phyloP scores from a whole-genome alignment of 2,888 invertebrate species.

The Thecocarcelia acutangulata region DNA sequence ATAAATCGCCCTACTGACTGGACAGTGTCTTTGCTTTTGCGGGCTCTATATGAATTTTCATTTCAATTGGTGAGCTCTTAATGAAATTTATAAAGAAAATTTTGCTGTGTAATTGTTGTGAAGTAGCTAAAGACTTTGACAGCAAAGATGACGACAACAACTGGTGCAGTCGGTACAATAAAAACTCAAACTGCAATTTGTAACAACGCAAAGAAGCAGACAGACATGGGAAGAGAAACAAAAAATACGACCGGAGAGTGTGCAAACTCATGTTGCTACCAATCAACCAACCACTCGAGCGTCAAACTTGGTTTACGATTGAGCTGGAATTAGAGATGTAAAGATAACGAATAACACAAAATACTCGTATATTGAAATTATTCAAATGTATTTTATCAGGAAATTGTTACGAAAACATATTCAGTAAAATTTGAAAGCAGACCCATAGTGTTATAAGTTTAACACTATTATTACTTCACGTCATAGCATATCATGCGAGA shows the following conservation, averaged over 20 bases:
- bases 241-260: conserved; percentile 48
- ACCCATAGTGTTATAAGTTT: too few species aligned
- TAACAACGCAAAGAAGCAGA: conserved; percentile 22
- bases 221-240: neutral
- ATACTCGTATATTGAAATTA: neutral
- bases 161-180: conserved; percentile 30
- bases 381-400: neutral
- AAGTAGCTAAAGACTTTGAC: conserved; percentile 56
- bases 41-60: conserved; percentile 6
- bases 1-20: conserved; percentile 67
- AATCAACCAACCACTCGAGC: conserved; percentile 62
- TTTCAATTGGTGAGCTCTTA: conserved; percentile 32
- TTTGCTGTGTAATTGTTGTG: conserved; percentile 66
- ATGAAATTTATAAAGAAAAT: conserved; percentile 37
- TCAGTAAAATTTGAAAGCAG: too few species aligned
- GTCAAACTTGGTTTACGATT: conserved; percentile 25
- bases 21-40: conserved; percentile 56
- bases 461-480: too few species aligned
- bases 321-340: conserved; percentile 38
- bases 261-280: conserved; percentile 69
- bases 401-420: too few species aligned
- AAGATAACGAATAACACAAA: conserved; percentile 26
- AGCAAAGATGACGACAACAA: conserved; percentile 43
- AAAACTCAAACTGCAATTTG: conserved; percentile 22
- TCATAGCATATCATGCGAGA: too few species aligned